phyloP scores from a whole-genome alignment of 2,888 invertebrate genomes.

The Nudaria mundana region DNA sequence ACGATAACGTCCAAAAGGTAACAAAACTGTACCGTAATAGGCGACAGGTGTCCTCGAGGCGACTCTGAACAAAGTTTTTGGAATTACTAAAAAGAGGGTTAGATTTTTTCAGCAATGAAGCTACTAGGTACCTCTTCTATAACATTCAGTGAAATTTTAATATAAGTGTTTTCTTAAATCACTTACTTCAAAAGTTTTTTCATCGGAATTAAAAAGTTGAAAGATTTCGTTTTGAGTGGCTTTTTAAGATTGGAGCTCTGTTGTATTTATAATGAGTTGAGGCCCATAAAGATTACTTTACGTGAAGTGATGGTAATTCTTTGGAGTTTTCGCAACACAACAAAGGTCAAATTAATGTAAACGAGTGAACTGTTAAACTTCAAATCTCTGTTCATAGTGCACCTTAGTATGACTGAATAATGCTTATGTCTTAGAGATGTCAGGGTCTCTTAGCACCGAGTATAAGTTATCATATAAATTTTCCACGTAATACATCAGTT shows the following conservation, averaged over 20 bases:
- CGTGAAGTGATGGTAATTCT: slow-evolving; percentile 14
- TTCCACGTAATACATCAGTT: slow-evolving; percentile 2
- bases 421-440: too few species aligned
- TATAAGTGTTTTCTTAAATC: slow-evolving; percentile 38
- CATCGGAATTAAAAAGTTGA: slow-evolving; percentile 35
- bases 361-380: too few species aligned
- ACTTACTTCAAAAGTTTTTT: slow-evolving; percentile 32
- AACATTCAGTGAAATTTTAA: slow-evolving; percentile 28
- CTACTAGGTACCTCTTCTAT: slow-evolving; percentile 27
- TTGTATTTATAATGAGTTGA: slow-evolving; percentile 20
- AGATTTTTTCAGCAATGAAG: slow-evolving; percentile 27
- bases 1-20: slow-evolving; percentile 50
- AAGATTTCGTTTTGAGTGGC: slow-evolving; percentile 30
- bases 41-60: slow-evolving; percentile 57
- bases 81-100: slow-evolving; percentile 45
- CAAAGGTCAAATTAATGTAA: too few species aligned
- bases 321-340: too few species aligned
- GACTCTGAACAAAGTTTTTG: slow-evolving; percentile 35
- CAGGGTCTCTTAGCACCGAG: too few species aligned
- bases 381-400: too few species aligned
- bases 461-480: too few species aligned
- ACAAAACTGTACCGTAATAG: slow-evolving; percentile 50
- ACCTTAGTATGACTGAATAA: too few species aligned
- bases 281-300: slow-evolving; percentile 21
- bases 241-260: slow-evolving; percentile 24